Base-by-base conservation (phyloP, 2,797 vertebrate species). In the Acanthornis magna region DNA sequence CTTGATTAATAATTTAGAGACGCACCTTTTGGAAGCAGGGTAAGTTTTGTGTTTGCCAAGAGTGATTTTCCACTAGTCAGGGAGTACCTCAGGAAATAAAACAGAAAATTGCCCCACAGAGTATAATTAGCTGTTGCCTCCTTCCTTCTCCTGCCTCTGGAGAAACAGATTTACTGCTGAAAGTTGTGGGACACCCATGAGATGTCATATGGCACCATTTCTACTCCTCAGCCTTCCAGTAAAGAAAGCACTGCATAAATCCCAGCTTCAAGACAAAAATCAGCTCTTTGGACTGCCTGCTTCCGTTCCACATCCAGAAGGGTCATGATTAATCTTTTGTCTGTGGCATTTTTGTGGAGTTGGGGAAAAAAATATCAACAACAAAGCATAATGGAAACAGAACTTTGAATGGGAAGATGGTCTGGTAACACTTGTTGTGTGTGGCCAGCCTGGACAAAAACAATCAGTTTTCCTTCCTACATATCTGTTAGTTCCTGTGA, bases 1-100 rank as follows among this genome's bases (percentile, higher is more conserved):
- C 72, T 70, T 85, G 66, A 87, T 96, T 81, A 96, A 96, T 95
- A 95, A 97, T 97, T 96, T 83, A 97, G 51, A 75, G 51, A 42
- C 26, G 85, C 61, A 62, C 67, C 88, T 88, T 95, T 93, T 92
- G 85, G 80, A 71, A 93, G 85, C 88, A 91, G 88, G 79, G 89
- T 88, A 76, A 92, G 79, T 89, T 95, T 96, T 93, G 74, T 91
- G 54, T 95, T 95, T 93, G 92, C 90, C 85, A 96, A 85, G 88
- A 93, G 73, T 87, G 90, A 87, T 94, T 97, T 96, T 97, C 82
- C 92, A 93, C 63, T 63, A 93, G 78, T 88, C 58, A 38, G 67
- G 62, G 77, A 85, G 83, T 34, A 82, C 47, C 63, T 63, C 75
- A 75, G 67, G 85, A 95, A 93, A 88, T 93, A 90, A 86, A 96